Evolutionary conservation across 2,797 vertebrate species (phyloP), one percentile per base, ranked within the genome.

Genomic region (Vespertilio murinus): DNA sequence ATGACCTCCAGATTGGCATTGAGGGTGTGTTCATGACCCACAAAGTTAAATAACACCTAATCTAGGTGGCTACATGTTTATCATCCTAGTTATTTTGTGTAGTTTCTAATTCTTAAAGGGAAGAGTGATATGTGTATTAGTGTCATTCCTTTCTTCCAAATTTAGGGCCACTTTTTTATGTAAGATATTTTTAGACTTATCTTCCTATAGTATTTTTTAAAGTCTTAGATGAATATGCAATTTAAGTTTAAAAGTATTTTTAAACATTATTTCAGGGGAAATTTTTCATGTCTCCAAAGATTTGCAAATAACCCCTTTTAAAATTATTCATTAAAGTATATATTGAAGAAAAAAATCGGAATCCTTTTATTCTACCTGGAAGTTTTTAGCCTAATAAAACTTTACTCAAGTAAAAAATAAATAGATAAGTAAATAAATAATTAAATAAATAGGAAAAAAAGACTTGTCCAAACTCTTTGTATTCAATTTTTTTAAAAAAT

Each of bases 81-180:
- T 73, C 67, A 61, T 90, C 9, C 65, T 86, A 67, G 6, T 64
- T 81, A 59, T 83, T 84, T 91, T 64, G 30, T 70, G 49, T 80
- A 49, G 30, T 93, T 83, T 93, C 47, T 83, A 69, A 92, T 67
- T 95, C 23, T 82, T 93, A 88, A 85, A 91, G 11, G 23, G 45
- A 69, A 88, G 61, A 6, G 3, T 74, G 67, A 61, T 78, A 54
- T 64, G 52, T 93, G 3, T 78, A 49, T 92, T 73, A 82, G 38
- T 82, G 82, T 79, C 90, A 90, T 88, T 93, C 90, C 61, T 93
- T 95, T 92, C 40, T 40, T 87, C 40, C 71, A 92, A 94, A 88
- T 92, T 86, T 92, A 88, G n/a, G 49, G 28, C 30, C 35, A 71
- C 16, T 40, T 92, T 90, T 94, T 94, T 95, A 92, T 88, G 65